Evolutionary conservation across 23 tunicate species (phyloP), one percentile per base, ranked within the genome.

Genomic region (Trididemnum clinides): DNA sequence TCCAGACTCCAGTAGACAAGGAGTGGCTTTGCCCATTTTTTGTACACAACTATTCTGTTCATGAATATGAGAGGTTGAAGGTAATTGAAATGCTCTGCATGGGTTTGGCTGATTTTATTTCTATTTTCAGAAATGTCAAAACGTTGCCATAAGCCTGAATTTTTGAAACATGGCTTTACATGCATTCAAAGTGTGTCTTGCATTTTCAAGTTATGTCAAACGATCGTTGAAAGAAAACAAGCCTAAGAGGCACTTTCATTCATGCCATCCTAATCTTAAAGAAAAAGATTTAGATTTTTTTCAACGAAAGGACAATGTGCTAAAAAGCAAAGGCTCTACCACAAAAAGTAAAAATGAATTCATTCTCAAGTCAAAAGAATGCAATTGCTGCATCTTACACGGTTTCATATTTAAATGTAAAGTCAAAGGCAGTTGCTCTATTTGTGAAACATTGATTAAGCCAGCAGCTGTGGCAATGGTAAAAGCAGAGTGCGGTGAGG

Each of bases 391-490:
- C 69, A 59, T 21, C 69, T 59, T 59, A 59, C 69, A 59, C 69
- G 18, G 69, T 59, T 59, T 59, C 69, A 26, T 59, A 59, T 21
- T 59, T 59, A 59, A 59, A 12, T 59, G 54, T 7, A 44, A 44
- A 44, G 54, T 44, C 54, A 15, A 44, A 44, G 54, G 54, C 54
- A 44, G 54, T 15, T 44, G 10, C 10, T n/a, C n/a, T n/a, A n/a
- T n/a, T n/a, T n/a, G n/a, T n/a, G n/a, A n/a, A n/a, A n/a, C n/a
- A n/a, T n/a, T n/a, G n/a, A n/a, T n/a, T n/a, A n/a, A n/a, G n/a
- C n/a, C n/a, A n/a, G 69, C 69, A 59, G 69, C 69, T 59, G 18
- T 59, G 69, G 69, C 69, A 59, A 59, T 59, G 69, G 69, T 59
- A 59, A 59, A 59, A 59, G 69, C 69, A 59, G 23, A 12, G 69